phyloP scores from a whole-genome alignment of 2,797 vertebrate genomes.

The Ptychadena robeensis region DNA sequence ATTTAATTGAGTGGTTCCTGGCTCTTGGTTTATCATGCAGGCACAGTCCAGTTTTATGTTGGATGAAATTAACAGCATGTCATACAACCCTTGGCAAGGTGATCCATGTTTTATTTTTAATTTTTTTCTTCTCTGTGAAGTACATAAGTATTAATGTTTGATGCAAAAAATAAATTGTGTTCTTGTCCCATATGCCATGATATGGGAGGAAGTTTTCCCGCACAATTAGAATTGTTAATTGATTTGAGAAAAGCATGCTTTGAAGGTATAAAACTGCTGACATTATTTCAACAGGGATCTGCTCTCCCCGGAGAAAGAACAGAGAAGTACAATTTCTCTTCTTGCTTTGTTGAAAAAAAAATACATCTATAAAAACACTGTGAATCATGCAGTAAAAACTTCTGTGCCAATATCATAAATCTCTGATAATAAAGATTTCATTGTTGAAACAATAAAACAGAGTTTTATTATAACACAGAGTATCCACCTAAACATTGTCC shows the following conservation, averaged over 20 bases:
- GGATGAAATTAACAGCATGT: neutral
- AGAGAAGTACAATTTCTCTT: slow-evolving; percentile 91
- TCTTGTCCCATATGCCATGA: slow-evolving; percentile 98
- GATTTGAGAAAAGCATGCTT: slow-evolving; percentile 99
- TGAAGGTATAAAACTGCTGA: slow-evolving; percentile 99
- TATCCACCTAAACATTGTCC: slow-evolving; percentile 99
- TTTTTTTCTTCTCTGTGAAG: neutral
- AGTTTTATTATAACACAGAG: slow-evolving; percentile 95
- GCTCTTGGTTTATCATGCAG: neutral
- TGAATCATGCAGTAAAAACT: slow-evolving; percentile 96
- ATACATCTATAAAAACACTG: slow-evolving; percentile 92
- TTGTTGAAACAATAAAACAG: slow-evolving; percentile 98
- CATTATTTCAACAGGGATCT: slow-evolving; percentile 98
- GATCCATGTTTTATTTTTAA: neutral
- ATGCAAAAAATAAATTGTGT: slow-evolving; percentile 95
- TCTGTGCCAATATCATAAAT: slow-evolving; percentile 98
- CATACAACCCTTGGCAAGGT: neutral
- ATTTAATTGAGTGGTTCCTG: too few species aligned
- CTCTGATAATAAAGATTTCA: slow-evolving; percentile 99
- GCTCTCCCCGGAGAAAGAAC: slow-evolving; percentile 84
- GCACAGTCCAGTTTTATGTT: neutral
- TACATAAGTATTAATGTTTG: slow-evolving; percentile 88
- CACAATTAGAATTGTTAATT: slow-evolving; percentile 99
- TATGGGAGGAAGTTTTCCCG: slow-evolving; percentile 97
- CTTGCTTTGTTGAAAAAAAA: slow-evolving; percentile 95